Evolutionary conservation across 2,113 vertebrate species (phyloP).

Genomic region (Arenaria interpres): DNA sequence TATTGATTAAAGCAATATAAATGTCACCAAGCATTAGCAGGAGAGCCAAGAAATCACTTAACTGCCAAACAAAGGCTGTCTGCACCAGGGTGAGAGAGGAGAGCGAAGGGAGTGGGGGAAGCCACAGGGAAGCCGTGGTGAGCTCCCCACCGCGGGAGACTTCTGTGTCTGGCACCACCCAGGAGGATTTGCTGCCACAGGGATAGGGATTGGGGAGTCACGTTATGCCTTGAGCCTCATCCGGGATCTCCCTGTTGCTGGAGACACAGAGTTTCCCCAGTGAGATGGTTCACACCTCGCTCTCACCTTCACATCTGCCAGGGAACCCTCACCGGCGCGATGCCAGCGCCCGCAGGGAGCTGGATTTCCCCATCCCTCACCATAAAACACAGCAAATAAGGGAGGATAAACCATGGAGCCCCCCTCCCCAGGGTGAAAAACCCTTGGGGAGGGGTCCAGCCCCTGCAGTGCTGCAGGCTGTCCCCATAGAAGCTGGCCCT

Average conservation of each 20-base stretch:
- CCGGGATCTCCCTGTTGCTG: neutral
- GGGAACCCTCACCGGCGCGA: accelerated
- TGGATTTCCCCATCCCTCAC: neutral
- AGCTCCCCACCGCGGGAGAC: accelerated
- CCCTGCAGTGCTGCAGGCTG: neutral
- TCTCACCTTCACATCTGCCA: neutral
- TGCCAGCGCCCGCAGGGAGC: accelerated
- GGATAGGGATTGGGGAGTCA: neutral
- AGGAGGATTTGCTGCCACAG: accelerated
- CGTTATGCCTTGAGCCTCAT: accelerated
- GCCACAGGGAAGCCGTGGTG: accelerated
- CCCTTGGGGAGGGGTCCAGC: neutral
- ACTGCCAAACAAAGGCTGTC: neutral
- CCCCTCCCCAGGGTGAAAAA: neutral
- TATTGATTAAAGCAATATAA: slow-evolving; percentile 39
- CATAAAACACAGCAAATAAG: accelerated
- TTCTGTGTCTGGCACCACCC: neutral
- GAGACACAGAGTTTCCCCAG: neutral
- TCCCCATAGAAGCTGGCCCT: neutral
- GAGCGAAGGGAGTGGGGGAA: neutral
- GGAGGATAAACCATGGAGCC: accelerated
- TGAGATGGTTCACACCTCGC: accelerated
- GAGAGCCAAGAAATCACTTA: neutral
- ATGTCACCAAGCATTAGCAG: neutral
- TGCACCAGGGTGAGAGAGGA: neutral